Base-by-base conservation (phyloP, 2,113 vertebrate genomes). In the Engystomops pustulosus region DNA sequence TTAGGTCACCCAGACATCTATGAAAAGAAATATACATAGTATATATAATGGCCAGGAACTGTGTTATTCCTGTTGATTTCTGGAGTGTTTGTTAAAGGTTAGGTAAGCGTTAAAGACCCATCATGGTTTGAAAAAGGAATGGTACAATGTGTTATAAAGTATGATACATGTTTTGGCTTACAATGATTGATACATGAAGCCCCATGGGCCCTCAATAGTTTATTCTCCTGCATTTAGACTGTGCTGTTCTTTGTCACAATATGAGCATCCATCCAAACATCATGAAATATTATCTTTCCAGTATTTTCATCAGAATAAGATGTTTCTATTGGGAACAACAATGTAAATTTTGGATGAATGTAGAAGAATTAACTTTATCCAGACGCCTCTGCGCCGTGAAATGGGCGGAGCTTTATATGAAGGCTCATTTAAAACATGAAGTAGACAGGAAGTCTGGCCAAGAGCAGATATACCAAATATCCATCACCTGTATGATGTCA, bases 371-470 rank as follows among this genome's bases (percentile, higher is more conserved):
- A 34, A 76, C 27, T 76, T 76, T 76, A 76, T 76, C 72, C 72
- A 76, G 72, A 76, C 72, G 17, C 45, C 45, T 49, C 71, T 25
- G 45, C 7, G 70, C 5, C 8, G 25, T 3, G 44, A 2, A n/a
- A 47, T 49, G 44, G 71, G 11, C 72, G 27, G 23, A 27, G 25
- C 38, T 27, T 41, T 2, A n/a, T 9, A 6, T 68, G 32, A 68
- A 41, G 30, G 72, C 15, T 51, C 14, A 8, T 34, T 53, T 53
- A 25, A 25, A 41, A 41, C 18, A 78, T 60, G 27, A 60, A 41
- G 51, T 30, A 78, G 75, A 78, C 75, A 18, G 53, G 11, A 27
- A 78, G 75, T 78, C 75, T 60, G n/a, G 75, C 75, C 75, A 78
- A 78, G 32, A 58, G 49, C 32, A 58, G 51, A 60, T 34, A 55